Base-by-base conservation (phyloP, 1,140 invertebrate species). In the Caenorhabditis inopinata region DNA sequence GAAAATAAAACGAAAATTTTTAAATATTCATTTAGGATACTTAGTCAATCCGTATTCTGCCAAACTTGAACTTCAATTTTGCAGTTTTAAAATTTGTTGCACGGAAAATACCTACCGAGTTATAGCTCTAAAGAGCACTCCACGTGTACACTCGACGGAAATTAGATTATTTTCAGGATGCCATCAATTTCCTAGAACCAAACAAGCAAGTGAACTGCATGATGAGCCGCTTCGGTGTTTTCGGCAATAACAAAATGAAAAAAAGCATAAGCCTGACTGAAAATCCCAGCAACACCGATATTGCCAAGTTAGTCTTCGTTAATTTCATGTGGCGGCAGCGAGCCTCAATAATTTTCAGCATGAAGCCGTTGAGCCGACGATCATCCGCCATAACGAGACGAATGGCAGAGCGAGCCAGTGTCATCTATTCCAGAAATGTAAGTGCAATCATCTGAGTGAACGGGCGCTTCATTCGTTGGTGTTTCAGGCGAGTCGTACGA, bases 81-180 rank as follows among this genome's bases (percentile, higher is more conserved):
- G n/a, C n/a, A n/a, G n/a, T n/a, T n/a, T n/a, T n/a, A n/a, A n/a
- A n/a, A n/a, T n/a, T n/a, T n/a, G n/a, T n/a, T n/a, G n/a, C n/a
- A n/a, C n/a, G n/a, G n/a, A n/a, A n/a, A n/a, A n/a, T n/a, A n/a
- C n/a, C n/a, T n/a, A n/a, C n/a, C n/a, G n/a, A n/a, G n/a, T n/a
- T n/a, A n/a, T n/a, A n/a, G n/a, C n/a, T n/a, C n/a, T n/a, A n/a
- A n/a, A n/a, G n/a, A n/a, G n/a, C n/a, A n/a, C n/a, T n/a, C n/a
- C n/a, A n/a, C n/a, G n/a, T n/a, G n/a, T n/a, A n/a, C n/a, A n/a
- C n/a, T n/a, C n/a, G n/a, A n/a, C n/a, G n/a, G n/a, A n/a, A n/a
- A n/a, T n/a, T n/a, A n/a, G n/a, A n/a, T n/a, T 42, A 42, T 42
- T 80, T 53, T 80, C 32, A 80, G 79, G 79, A 80, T 18, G 79